These are phyloP conservation scores for Melanchra persicariae DNA, from an alignment of 2,888 invertebrate species.

Conservation along the genomic window DNA sequence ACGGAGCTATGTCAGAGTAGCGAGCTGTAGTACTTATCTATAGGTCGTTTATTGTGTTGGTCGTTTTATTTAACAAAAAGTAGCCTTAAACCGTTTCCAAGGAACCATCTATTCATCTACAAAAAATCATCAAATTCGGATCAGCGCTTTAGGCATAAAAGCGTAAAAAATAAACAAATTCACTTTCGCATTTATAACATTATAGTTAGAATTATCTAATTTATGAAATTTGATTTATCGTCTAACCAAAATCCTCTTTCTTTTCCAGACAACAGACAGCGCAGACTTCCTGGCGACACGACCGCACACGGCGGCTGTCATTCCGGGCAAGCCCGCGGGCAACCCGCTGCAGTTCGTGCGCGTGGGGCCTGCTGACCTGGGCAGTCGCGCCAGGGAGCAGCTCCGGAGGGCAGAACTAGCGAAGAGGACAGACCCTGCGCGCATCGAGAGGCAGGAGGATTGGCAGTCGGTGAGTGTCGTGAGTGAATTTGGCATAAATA, in stretches of 20 bases:
- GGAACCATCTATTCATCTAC: too few relatives aligned
- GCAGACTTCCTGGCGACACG: constrained; percentile 89
- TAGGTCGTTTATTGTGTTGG: too few relatives aligned
- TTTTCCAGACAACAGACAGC: constrained; percentile 87
- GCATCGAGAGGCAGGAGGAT: constrained; percentile 96
- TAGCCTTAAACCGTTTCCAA: too few relatives aligned
- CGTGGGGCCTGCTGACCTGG: constrained; percentile 96
- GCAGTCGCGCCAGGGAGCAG: constrained; percentile 96
- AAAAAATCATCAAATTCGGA: too few relatives aligned
- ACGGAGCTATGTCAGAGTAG: too few relatives aligned
- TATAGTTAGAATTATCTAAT: too few relatives aligned
- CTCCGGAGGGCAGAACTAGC: constrained; percentile 96
- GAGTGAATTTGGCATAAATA: constrained; percentile 40
- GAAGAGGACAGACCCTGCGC: constrained; percentile 95
- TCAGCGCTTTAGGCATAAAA: too few relatives aligned
- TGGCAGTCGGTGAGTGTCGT: constrained; percentile 95
- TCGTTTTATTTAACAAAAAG: too few relatives aligned
- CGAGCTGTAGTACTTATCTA: too few relatives aligned
- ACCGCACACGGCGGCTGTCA: constrained; percentile 91
- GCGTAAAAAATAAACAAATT: too few relatives aligned
- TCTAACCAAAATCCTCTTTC: constrained; percentile 23
- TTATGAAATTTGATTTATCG: background rate
- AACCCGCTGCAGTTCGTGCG: constrained; percentile 97
- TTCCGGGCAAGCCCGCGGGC: constrained; percentile 95
- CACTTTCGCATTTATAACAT: too few relatives aligned